Evolutionary conservation across 1,140 invertebrate genomes (phyloP), one percentile per base, ranked within the genome.

Genomic region (Thrips palmi): DNA sequence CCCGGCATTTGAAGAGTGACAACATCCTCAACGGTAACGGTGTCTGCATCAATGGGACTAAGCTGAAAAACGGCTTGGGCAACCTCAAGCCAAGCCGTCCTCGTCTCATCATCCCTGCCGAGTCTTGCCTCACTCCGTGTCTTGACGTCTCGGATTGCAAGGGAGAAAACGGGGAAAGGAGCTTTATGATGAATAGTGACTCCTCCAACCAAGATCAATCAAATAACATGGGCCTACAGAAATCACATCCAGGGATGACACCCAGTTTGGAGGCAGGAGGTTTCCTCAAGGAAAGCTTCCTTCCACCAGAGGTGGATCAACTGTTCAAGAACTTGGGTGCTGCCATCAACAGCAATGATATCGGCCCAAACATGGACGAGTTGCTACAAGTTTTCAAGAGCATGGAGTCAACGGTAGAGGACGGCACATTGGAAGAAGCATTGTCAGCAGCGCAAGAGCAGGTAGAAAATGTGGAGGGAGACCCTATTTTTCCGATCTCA

Each of bases 371-470:
- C 49, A 64, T 66, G 3, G 65, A 68, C 11, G 73, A 77, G 37
- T 60, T 77, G 33, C 56, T 77, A 28, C 69, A 72, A 52, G 71
- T 68, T 4, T 71, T 75, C 39, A 73, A 74, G 52, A 72, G 66
- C n/a, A 63, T 75, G 42, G 72, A 74, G 45, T 59, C 36, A 5
- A 42, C 34, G 12, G 21, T 14, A 27, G 24, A n/a, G 7, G 27
- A 41, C n/a, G 28, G 23, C 14, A 17, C 25, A 32, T 31, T 39
- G 23, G 23, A 17, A 4, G 19, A 27, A 18, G 54, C 47, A 55
- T 70, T 29, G 64, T 55, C 15, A 63, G 65, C 35, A 65, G 65
- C 45, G 60, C 65, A 3, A 65, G 68, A 14, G n/a, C 72, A 73
- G 40, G 60, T 74, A 25, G 56, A 73, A 30, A 67, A 70, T 52